phyloP scores from a whole-genome alignment of 2,888 invertebrate genomes.

The Caenorhabditis sp. region DNA sequence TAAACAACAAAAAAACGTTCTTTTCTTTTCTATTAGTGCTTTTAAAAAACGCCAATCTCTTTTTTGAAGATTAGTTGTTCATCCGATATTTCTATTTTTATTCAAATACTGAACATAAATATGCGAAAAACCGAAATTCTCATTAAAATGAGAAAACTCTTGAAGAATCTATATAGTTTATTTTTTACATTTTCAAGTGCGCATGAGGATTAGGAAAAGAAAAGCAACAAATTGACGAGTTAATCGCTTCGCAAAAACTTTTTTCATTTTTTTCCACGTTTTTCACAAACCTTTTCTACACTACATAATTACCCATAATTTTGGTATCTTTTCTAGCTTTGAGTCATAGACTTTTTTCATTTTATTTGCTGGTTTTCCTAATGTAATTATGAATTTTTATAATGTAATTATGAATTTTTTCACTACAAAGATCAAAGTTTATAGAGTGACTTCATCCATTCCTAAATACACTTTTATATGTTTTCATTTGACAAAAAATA shows the following conservation, averaged over 20 bases:
- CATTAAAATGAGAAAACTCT: neutral
- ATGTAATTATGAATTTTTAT: neutral
- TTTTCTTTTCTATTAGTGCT: neutral
- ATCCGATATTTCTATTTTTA: no score
- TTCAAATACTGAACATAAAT: no score
- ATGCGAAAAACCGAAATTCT: neutral
- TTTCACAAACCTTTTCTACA: neutral
- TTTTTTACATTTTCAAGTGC: neutral
- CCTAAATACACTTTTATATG: no score
- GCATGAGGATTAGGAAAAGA: neutral
- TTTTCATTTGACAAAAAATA: neutral
- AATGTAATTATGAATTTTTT: no score
- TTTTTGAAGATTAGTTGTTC: no score
- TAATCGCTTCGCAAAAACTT: neutral
- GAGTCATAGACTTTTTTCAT: neutral
- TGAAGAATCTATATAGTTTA: neutral
- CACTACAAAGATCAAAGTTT: no score
- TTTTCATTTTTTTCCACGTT: neutral
- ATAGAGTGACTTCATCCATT: no score
- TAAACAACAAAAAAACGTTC: neutral
- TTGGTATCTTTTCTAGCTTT: neutral
- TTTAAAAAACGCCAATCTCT: no score
- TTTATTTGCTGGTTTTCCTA: neutral
- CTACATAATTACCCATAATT: neutral
- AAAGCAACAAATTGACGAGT: slow-evolving; percentile 1